Conservation (phyloP, 30 jellyfish, hydroid and myxozoan species). For the Turritopsis dohrnii region DNA sequence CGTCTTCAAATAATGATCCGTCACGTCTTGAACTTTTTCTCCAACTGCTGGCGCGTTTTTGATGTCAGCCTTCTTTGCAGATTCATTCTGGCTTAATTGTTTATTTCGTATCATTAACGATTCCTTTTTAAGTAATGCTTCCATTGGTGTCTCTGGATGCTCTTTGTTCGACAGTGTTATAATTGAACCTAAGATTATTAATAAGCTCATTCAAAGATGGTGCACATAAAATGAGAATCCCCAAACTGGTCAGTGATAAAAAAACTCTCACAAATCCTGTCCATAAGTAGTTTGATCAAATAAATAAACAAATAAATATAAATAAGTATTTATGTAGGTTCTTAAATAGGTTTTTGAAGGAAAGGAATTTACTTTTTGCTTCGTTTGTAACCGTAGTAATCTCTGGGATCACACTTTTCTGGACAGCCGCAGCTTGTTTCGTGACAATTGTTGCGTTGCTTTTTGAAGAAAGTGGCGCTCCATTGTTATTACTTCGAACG, state of each 20-base stretch:
- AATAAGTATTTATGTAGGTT: no score
- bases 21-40: slow-evolving; percentile 55
- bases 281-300: no score
- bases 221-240: no score
- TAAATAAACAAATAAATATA: no score
- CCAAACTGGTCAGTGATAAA: no score
- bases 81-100: slow-evolving; percentile 42
- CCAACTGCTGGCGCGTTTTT: slow-evolving; percentile 23
- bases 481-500: neutral
- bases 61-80: slow-evolving; percentile 27
- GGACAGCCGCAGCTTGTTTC: slow-evolving; percentile 51
- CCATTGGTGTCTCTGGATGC: slow-evolving; percentile 57
- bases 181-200: slow-evolving; percentile 40
- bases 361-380: neutral
- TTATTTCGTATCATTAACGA: slow-evolving; percentile 46
- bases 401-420: slow-evolving; percentile 38
- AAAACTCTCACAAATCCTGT: no score
- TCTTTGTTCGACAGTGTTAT: slow-evolving; percentile 65
- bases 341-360: no score
- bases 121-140: slow-evolving; percentile 56
- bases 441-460: slow-evolving; percentile 71
- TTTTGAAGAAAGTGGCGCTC: slow-evolving; percentile 30
- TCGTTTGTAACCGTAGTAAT: slow-evolving; percentile 1
- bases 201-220: no score
- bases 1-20: slow-evolving; percentile 76